Evolutionary conservation across 2,888 invertebrate genomes (phyloP).

Genomic region (Periphyllus acericola): DNA sequence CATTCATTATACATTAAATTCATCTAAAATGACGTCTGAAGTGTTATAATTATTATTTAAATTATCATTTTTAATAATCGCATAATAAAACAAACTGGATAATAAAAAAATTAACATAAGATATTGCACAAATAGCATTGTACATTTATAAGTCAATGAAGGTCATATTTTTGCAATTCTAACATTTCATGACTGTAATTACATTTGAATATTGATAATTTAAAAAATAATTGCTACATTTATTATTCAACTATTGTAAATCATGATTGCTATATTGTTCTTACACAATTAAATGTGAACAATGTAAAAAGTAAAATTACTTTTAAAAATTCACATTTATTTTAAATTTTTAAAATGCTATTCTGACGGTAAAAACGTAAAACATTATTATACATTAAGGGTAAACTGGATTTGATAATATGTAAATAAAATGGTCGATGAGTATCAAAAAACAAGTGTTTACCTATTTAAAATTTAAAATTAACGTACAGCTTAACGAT

Average conservation of each 20-base stretch:
- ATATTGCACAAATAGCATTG: neutral
- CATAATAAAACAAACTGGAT: constrained; percentile 1
- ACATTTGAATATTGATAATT: constrained; percentile 1
- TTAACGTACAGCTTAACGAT: too few species aligned
- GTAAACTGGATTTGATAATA: too few species aligned
- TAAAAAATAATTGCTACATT: neutral
- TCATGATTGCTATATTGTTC: neutral
- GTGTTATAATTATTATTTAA: neutral
- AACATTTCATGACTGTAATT: constrained; percentile 17
- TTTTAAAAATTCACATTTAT: too few species aligned
- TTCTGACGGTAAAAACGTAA: too few species aligned
- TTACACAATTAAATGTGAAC: neutral
- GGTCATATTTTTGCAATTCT: constrained; percentile 24
- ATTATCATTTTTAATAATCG: neutral
- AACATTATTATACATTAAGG: too few species aligned
- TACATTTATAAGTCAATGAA: constrained; percentile 12
- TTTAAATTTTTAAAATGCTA: too few species aligned
- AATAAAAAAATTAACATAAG: neutral
- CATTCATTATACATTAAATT: too few species aligned
- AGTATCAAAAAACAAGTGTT: too few species aligned
- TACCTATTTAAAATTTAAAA: too few species aligned
- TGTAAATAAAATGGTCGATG: too few species aligned
- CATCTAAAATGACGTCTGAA: too few species aligned
- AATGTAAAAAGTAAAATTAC: neutral
- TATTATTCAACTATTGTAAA: neutral